Evolutionary conservation across 2,113 vertebrate genomes (phyloP).

Genomic region (Thermophis baileyi): DNA sequence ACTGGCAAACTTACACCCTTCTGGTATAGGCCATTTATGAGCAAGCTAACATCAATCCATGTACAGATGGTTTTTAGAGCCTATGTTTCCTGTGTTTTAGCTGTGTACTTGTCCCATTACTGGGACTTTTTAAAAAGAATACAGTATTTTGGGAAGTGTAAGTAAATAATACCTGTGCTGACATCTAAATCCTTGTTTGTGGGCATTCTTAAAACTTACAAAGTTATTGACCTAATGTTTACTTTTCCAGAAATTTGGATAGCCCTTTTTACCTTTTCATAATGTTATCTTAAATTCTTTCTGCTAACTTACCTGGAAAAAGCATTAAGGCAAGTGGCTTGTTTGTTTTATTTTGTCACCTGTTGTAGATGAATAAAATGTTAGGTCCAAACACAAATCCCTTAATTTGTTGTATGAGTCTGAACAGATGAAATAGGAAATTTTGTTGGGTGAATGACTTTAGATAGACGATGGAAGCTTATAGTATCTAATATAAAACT

Average conservation of each 20-base stretch:
- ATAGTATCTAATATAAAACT: neutral
- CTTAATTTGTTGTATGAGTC: neutral
- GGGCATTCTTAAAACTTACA: neutral
- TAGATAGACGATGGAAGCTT: neutral
- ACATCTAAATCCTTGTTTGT: neutral
- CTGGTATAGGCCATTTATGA: neutral
- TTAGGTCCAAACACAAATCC: neutral
- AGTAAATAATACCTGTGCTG: neutral
- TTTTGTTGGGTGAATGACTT: neutral
- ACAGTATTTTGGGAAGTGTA: neutral
- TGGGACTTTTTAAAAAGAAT: neutral
- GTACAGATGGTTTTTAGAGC: neutral
- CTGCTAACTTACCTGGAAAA: neutral
- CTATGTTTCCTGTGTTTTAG: neutral
- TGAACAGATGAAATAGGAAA: neutral
- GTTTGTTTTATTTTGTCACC: neutral
- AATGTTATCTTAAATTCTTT: neutral
- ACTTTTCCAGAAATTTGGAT: neutral
- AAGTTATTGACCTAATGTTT: neutral
- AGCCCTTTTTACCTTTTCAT: neutral
- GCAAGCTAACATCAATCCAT: neutral
- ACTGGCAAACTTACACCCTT: neutral
- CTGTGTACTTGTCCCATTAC: neutral
- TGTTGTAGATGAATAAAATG: neutral
- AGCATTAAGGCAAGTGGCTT: neutral